Percentiles rank a stretch among this genome's conserved stretches.
Conservation (phyloP, 92 coral and sea anemone genomes). For the Epizoanthus stellaris region DNA sequence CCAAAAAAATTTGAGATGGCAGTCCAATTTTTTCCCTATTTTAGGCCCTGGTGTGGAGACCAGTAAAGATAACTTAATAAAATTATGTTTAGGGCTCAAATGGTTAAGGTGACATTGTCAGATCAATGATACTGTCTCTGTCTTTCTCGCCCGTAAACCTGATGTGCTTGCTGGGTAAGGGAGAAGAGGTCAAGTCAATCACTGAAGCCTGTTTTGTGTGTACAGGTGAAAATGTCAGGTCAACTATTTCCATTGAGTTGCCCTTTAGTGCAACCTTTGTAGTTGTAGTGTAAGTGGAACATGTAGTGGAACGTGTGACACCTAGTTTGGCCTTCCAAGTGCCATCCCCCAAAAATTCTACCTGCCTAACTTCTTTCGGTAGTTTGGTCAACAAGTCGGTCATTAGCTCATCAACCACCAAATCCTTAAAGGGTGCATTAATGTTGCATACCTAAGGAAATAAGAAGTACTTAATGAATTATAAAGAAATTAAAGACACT, state of each 20-base stretch:
- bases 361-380: conserved; percentile 15
- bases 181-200: conserved; percentile 22
- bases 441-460: conserved; percentile 20
- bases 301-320: not conserved
- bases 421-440: not conserved
- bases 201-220: not conserved
- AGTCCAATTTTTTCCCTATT: too few relatives aligned
- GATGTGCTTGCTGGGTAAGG: not conserved
- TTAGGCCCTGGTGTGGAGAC: too few relatives aligned
- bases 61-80: too few relatives aligned
- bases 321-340: conserved; percentile 29
- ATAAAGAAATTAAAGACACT: too few relatives aligned
- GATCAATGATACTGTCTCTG: not conserved
- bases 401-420: conserved; percentile 23
- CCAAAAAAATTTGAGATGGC: too few relatives aligned
- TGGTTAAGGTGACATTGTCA: conserved; percentile 27
- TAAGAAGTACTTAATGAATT: too few relatives aligned
- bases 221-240: conserved; percentile 29
- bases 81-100: not conserved
- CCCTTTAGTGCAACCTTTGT: not conserved
- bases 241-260: conserved; percentile 12
- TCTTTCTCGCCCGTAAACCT: not conserved
- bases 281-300: not conserved
- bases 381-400: conserved; percentile 9
- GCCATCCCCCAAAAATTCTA: conserved; percentile 21